Base-by-base conservation (phyloP, 2,888 invertebrate genomes). In the Rotaria sp. region DNA sequence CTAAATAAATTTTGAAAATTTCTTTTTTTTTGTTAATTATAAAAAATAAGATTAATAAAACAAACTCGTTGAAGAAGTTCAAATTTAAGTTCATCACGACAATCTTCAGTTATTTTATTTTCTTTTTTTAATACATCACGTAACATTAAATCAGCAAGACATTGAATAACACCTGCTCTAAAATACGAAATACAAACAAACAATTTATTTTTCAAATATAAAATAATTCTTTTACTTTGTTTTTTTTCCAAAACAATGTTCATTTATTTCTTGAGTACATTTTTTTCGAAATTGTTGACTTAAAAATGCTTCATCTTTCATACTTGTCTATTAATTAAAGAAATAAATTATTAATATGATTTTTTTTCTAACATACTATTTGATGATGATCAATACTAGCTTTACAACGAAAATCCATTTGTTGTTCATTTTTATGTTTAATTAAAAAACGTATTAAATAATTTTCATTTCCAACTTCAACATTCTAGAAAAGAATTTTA, bases 361-460 rank as follows among this genome's bases (percentile, higher is more conserved):
- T 59, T 41, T 84, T 26, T 45, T 84, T 38, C 38, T 67, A 35
- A 38, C 57, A 75, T 48, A 92, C 91, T 87, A 99, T 92, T 92
- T 99, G 98, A 90, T 97, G 96, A 92, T 99, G 98, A 92, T 98
- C 97, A 85, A 99, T 94, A 87, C 96, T 96, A 59, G 95, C 95
- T 88, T 94, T 93, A 91, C 98, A 98, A 91, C 96, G 96, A 35
- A 94, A 93, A 89, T 94, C 94, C 89, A 96, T 93, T 89, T 94
- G 94, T 11, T 94, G 93, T 89, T 95, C 94, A 91, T 96, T 96
- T 92, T 97, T 98, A 90, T 96, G 95, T 59, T 94, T 92, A 87
- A 97, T 95, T 85, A 99, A 93, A 91, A 98, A 99, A 87, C 96
- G 74, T 30, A 86, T 48, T 75, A 85, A 59, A 57, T 85, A 80